Evolutionary conservation across 2,888 invertebrate genomes (phyloP).

Genomic region (Caenorhabditis macrosperma): DNA sequence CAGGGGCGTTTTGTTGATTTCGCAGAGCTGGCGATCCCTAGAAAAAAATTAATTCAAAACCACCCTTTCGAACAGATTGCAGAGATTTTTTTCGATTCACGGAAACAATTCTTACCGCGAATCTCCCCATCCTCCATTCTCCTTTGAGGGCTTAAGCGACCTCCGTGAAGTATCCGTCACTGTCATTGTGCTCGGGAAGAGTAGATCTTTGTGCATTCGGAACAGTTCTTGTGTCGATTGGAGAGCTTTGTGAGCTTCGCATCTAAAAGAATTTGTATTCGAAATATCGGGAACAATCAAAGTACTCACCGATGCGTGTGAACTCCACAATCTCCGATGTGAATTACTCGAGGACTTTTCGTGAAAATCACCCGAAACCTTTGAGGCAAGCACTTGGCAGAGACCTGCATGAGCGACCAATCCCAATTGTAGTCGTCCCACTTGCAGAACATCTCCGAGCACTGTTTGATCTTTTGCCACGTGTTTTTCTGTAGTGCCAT

Average conservation of each 20-base stretch:
- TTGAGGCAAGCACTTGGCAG: constrained; percentile 76
- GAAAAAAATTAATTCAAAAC: no score
- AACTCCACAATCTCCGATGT: constrained; percentile 96
- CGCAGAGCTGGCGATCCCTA: constrained; percentile 53
- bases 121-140: constrained; percentile 98
- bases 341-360: constrained; percentile 91
- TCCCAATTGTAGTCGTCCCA: constrained; percentile 99
- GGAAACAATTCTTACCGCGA: no score
- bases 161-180: constrained; percentile 71
- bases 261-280: constrained; percentile 44
- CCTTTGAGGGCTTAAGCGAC: constrained; percentile 79
- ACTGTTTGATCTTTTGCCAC: constrained; percentile 89
- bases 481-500: constrained; percentile 93
- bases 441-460: constrained; percentile 91
- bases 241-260: constrained; percentile 63
- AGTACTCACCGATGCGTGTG: constrained; percentile 73
- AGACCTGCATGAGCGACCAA: constrained; percentile 87
- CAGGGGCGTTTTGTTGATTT: constrained; percentile 46
- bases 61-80: no score
- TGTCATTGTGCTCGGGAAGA: constrained; percentile 81
- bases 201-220: constrained; percentile 80
- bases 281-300: neutral
- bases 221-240: constrained; percentile 76
- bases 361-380: constrained; percentile 89
- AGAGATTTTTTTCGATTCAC: no score